phyloP scores from a whole-genome alignment of 53 echinoderm and acorn worm species.

The Pentamera pediparva region DNA sequence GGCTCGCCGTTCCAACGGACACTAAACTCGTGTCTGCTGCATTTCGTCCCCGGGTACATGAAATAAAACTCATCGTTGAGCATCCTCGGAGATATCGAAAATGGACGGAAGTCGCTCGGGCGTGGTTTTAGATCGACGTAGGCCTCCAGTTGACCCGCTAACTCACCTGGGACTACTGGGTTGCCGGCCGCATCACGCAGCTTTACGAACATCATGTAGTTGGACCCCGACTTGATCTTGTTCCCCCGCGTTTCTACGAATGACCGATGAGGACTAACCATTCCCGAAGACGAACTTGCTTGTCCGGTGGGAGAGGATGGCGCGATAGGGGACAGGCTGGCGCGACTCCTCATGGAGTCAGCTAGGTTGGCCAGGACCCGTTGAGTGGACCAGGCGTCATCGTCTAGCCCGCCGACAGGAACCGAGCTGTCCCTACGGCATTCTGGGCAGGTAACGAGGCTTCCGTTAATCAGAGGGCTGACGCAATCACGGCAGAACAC shows the following conservation, averaged over 20 bases:
- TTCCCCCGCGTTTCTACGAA: not conserved
- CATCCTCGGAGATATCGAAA: not conserved
- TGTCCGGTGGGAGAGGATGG: not conserved
- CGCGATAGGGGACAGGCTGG: not conserved
- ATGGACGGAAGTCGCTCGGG: not conserved
- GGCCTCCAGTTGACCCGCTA: not conserved
- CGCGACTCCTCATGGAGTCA: not conserved
- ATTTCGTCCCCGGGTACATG: not conserved
- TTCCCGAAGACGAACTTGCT: not conserved
- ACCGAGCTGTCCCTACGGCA: not conserved
- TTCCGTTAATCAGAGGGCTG: not conserved
- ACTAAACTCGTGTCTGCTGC: not conserved
- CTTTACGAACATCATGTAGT: not conserved
- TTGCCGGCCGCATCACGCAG: not conserved
- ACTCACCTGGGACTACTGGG: not conserved
- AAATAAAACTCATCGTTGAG: not conserved
- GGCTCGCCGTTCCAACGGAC: not conserved
- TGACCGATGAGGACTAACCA: not conserved
- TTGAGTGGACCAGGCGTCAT: not conserved
- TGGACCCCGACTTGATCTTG: not conserved
- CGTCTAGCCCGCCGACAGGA: not conserved
- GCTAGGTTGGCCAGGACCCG: not conserved
- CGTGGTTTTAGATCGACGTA: not conserved
- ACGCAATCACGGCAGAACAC: not conserved
- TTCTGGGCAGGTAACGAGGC: not conserved